Evolutionary conservation across 2,113 vertebrate species (phyloP).

Genomic region (Empidonax alnorum): DNA sequence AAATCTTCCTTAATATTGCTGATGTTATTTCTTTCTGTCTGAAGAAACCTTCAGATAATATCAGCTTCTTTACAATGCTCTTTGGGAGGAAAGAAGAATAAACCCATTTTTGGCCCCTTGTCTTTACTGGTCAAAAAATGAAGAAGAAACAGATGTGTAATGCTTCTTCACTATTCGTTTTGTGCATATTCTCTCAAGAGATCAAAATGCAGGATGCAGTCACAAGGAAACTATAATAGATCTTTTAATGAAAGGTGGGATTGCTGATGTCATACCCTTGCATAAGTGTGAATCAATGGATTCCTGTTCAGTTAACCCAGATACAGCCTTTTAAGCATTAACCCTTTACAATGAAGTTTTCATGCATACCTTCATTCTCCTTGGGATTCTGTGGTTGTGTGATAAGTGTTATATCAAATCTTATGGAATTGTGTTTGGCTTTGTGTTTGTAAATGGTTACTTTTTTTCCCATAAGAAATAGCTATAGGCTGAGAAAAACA

Average conservation of each 20-base stretch:
- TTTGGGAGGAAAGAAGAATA: not conserved
- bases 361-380: accelerated
- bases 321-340: not conserved
- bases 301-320: not conserved
- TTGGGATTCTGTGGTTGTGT: not conserved
- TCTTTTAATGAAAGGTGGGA: not conserved
- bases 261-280: not conserved
- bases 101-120: not conserved
- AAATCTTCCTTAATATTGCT: not conserved
- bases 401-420: not conserved
- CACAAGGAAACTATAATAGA: not conserved
- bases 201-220: accelerated
- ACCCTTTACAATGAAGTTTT: not conserved
- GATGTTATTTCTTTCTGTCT: not conserved
- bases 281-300: not conserved
- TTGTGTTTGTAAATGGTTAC: not conserved
- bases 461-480: not conserved
- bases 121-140: not conserved
- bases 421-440: not conserved
- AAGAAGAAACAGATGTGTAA: not conserved
- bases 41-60: not conserved
- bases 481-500: not conserved
- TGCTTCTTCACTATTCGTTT: not conserved
- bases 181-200: not conserved
- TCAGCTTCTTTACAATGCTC: not conserved